These are phyloP conservation scores for Harlomillsia oculata DNA, from an alignment of 1,140 invertebrate genomes.

Conservation along the genomic window DNA sequence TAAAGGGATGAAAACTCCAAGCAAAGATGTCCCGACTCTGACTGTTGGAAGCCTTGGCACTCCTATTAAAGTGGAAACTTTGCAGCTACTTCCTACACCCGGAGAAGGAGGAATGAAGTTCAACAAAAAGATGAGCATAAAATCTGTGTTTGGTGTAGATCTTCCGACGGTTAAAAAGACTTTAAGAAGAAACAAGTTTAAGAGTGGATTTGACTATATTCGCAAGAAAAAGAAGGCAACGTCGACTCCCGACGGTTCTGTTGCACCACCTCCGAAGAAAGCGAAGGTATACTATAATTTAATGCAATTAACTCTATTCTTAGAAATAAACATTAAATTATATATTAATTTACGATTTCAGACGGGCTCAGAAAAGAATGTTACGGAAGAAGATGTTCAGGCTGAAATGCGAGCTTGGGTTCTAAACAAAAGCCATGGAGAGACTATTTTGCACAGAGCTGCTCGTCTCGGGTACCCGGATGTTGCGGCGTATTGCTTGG, in stretches of 20 bases:
- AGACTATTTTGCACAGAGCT: constrained; percentile 79
- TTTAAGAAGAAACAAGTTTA: constrained; percentile 34
- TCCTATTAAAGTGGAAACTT: constrained; percentile 14
- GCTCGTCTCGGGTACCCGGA: constrained; percentile 79
- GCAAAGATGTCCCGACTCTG: background rate
- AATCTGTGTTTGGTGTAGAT: constrained; percentile 36
- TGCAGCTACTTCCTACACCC: constrained; percentile 23
- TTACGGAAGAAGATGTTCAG: constrained; percentile 59
- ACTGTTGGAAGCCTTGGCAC: constrained; percentile 9
- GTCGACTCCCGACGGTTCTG: constrained; percentile 21
- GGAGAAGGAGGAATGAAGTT: constrained; percentile 25
- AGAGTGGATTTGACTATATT: constrained; percentile 70
- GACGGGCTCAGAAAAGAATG: constrained; percentile 29
- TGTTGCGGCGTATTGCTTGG: constrained; percentile 77
- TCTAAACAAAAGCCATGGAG: constrained; percentile 84
- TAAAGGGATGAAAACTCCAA: constrained; percentile 1
- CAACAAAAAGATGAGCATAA: constrained; percentile 33
- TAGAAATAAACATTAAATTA: too few relatives aligned
- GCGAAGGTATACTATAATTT: constrained; percentile 25
- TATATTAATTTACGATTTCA: constrained; percentile 15
- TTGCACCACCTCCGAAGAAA: constrained; percentile 27
- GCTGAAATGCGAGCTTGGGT: constrained; percentile 81
- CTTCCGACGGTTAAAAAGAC: constrained; percentile 26
- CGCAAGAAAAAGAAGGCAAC: constrained; percentile 66
- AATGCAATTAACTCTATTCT: background rate